A percentile compares a stretch with the other conserved stretches of the same genome.
These are phyloP conservation scores for Microtus ochrogaster DNA, from an alignment of 2,113 vertebrate genomes.

Conservation along the genomic window DNA sequence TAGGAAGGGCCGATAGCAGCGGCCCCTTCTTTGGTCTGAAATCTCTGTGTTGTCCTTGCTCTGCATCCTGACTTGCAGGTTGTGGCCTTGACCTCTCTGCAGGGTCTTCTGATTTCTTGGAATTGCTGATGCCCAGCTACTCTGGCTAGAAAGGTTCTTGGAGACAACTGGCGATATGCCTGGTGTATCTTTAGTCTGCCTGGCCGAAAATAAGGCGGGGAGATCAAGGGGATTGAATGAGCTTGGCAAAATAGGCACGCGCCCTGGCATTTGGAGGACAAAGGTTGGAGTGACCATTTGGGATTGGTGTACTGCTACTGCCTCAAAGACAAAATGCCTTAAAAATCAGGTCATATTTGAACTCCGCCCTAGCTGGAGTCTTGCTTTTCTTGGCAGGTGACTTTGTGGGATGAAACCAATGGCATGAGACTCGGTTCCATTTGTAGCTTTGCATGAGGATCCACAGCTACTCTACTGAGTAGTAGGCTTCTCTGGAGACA, in stretches of 20 bases:
- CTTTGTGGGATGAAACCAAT: conserved; percentile 58
- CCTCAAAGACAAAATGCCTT: conserved; percentile 50
- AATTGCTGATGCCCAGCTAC: not conserved
- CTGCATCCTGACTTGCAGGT: not conserved
- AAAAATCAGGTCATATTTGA: conserved; percentile 44
- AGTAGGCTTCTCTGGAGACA: not conserved
- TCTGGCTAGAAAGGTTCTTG: conserved; percentile 24
- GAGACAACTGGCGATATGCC: conserved; percentile 49
- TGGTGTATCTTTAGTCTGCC: conserved; percentile 62
- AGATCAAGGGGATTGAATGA: conserved; percentile 21
- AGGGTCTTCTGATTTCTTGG: not conserved
- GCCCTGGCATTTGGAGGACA: conserved; percentile 45
- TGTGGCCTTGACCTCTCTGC: conserved; percentile 51
- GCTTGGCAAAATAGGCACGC: conserved; percentile 1
- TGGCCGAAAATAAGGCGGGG: conserved; percentile 50
- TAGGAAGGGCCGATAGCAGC: not conserved
- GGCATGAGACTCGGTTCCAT: conserved; percentile 4
- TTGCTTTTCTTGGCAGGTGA: conserved; percentile 65
- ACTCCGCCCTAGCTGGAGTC: conserved; percentile 41
- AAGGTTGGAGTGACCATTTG: conserved; percentile 48
- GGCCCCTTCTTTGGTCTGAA: not conserved
- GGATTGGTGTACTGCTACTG: not conserved
- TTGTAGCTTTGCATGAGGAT: not conserved
- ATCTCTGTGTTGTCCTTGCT: not conserved
- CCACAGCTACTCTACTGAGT: not conserved